These are phyloP conservation scores for Enteromius mattozi DNA, from an alignment of 2,797 vertebrate species.

Conservation along the genomic window DNA sequence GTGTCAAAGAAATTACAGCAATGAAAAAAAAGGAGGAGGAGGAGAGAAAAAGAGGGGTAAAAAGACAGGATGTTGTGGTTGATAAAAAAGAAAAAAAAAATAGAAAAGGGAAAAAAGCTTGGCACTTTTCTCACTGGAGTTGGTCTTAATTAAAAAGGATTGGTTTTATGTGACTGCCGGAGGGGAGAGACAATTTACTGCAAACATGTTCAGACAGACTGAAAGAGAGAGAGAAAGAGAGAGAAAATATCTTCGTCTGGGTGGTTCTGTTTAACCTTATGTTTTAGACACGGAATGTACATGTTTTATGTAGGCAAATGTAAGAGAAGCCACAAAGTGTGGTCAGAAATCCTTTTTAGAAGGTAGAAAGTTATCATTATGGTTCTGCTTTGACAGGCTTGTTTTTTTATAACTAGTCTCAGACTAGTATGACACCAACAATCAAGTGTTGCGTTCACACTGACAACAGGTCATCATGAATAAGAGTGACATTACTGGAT, in stretches of 20 bases:
- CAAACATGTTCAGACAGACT: conserved; percentile 61
- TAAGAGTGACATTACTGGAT: not conserved
- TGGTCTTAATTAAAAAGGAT: conserved; percentile 73
- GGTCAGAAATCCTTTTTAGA: conserved; percentile 1
- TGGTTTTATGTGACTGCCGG: conserved; percentile 66
- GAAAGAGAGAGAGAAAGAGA: conserved; percentile 25
- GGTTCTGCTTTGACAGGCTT: not conserved
- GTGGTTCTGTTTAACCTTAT: conserved; percentile 46
- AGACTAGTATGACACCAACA: not conserved
- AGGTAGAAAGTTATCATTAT: not conserved
- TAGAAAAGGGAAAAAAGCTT: conserved; percentile 55
- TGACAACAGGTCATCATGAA: not conserved
- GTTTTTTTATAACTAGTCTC: not conserved
- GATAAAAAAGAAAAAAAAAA: conserved; percentile 49
- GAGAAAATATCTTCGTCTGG: conserved; percentile 38
- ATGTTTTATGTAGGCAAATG: conserved; percentile 15
- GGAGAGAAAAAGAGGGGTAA: not conserved
- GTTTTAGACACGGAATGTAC: conserved; percentile 60
- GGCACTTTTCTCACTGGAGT: conserved; percentile 73
- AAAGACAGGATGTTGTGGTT: conserved; percentile 67
- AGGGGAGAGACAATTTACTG: conserved; percentile 62
- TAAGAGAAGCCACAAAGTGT: conserved; percentile 1
- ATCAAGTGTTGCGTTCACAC: not conserved
- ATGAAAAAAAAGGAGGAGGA: not conserved
- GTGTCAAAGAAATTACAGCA: conserved; percentile 33